Evolutionary conservation across 2,888 invertebrate species (phyloP), one percentile per base, ranked within the genome.

Genomic region (Caenorhabditis sp.): DNA sequence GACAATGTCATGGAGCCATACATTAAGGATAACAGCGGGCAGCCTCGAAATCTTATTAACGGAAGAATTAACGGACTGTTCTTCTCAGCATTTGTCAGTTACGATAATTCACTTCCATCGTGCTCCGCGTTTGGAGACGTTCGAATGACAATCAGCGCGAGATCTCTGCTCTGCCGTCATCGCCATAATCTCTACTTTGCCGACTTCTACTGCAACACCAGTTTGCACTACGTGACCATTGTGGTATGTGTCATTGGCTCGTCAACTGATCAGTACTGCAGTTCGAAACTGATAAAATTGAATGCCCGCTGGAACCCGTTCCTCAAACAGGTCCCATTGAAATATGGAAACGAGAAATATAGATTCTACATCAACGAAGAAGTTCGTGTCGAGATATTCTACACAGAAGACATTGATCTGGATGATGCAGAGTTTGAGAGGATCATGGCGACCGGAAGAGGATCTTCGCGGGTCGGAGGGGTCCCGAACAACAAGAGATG

Each of bases 191-290:
- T 92, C 62, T 92, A 92, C 70, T 92, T 92, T 74, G 87, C 90
- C n/a, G 92, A 92, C 76, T 92, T 92, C 85, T 92, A 92, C 85
- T 92, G 92, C 83, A 91, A 90, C 83, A 84, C 86, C 55, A 62
- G 69, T 13, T 82, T 83, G 6, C 92, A 92, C 83, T 91, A 92
- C 70, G 88, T 92, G 13, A 92, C 92, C 0, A 70, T 92, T 6
- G 91, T 92, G 8, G 68, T 91, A 8, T 86, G 87, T 53, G n/a
- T 71, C 1, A 78, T 71, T 26, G 84, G 77, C 18, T 87, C 89
- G n/a, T 82, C 79, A 9, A 84, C 87, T 5, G 91, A 91, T 76
- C 44, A 84, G 11, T 90, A 83, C 81, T 89, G 88, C 65, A 28
- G 51, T 13, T 58, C 70, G 1, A 51, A 60, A 18, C 79, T 90